Evolutionary conservation across 2,888 invertebrate genomes (phyloP).

Genomic region (Caenorhabditis afra): DNA sequence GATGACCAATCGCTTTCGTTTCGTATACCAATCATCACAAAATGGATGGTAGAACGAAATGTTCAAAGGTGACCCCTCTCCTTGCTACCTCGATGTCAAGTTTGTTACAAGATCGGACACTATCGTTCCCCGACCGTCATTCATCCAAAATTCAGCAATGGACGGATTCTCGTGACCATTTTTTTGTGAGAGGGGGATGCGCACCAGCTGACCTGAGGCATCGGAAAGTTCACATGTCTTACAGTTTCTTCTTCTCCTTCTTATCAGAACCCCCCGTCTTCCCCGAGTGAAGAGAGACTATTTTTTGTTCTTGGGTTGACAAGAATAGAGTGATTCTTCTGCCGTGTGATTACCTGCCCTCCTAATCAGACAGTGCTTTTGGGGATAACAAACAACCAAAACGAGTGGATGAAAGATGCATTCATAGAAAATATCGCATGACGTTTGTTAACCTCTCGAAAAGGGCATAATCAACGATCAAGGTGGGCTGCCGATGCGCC

Average conservation of each 20-base stretch:
- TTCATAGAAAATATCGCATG: background rate
- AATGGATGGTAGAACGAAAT: background rate
- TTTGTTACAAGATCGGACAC: background rate
- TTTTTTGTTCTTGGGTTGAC: conserved; percentile 2
- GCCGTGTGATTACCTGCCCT: conserved; percentile 18
- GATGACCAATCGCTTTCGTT: conserved; percentile 12
- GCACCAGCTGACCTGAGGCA: conserved; percentile 23
- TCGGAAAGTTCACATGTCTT: conserved; percentile 28
- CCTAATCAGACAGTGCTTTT: background rate
- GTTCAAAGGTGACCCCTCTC: conserved; percentile 16
- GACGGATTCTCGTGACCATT: conserved; percentile 5
- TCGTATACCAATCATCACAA: conserved; percentile 7
- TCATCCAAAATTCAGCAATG: conserved; percentile 18
- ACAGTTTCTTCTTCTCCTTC: conserved; percentile 4
- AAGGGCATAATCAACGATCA: conserved; percentile 21
- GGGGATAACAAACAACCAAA: background rate
- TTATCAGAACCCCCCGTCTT: conserved; percentile 2
- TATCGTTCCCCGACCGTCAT: conserved; percentile 1
- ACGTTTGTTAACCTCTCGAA: background rate
- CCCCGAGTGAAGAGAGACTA: background rate
- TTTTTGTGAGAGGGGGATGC: background rate
- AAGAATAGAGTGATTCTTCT: background rate
- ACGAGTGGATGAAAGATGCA: background rate
- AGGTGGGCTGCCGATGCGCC: background rate
- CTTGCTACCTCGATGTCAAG: background rate